Evolutionary conservation across 2,888 invertebrate species (phyloP), one percentile per base, ranked within the genome.

Genomic region (Patella pellucida): DNA sequence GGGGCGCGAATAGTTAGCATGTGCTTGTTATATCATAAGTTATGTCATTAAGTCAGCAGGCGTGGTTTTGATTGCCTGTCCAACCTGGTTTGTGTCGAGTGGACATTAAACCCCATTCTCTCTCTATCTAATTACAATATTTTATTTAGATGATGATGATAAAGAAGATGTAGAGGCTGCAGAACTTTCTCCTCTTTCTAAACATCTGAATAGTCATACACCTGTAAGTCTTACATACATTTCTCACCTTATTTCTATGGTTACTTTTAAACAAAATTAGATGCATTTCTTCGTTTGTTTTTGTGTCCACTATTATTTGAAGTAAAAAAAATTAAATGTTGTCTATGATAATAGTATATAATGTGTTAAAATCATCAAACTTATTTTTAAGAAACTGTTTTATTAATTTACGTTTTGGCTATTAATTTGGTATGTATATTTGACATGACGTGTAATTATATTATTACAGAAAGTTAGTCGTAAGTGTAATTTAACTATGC

Each of bases 101-200:
- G 31, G 5, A 31, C 0, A 7, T 31, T 3, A 31, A 31, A 31
- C 31, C 31, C 31, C 31, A 31, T 31, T 31, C 31, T 31, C 31
- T 31, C 31, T 31, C 1, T 3, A 3, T 31, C 23, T 27, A 27
- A 52, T 19, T 69, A 15, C n/a, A n/a, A n/a, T n/a, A n/a, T n/a
- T n/a, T n/a, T n/a, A n/a, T 12, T 52, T 41, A 54, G 77, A 77
- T 62, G 70, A 71, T 41, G 73, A 75, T 52, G 73, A 76, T 15
- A 73, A 75, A 41, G 76, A 72, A 3, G 78, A 79, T 50, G 74
- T 68, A 15, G 76, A 77, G 51, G 67, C 76, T 16, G 79, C 78
- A 69, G 69, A 73, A 15, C 73, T 82, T 71, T 78, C 81, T 5
- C 84, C 82, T 41, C 74, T 83, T 70, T 76, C 82, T 3, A 82